Base-by-base conservation (phyloP, 2,888 invertebrate species). In the Eucriotettix oculatus region DNA sequence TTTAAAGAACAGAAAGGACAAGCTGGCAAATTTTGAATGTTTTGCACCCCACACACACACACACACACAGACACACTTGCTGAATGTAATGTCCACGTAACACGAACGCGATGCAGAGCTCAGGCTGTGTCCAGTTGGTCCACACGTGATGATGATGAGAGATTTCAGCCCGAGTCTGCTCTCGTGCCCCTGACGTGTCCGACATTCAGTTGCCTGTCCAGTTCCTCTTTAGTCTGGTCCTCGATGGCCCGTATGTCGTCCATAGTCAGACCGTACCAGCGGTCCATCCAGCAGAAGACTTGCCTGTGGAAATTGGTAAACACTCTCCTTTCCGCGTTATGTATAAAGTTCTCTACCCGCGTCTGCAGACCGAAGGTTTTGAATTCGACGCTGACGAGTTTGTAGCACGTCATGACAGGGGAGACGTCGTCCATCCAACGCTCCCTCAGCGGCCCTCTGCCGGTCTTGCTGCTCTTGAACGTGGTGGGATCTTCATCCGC, bases 381-480 rank as follows among this genome's bases (percentile, higher is more conserved):
- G 71, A 84, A 83, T 67, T 82, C 77, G 58, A 76, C 74, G 10
- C 78, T 79, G 43, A 83, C 82, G 59, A 84, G 71, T 70, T 84
- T 83, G 72, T 83, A 83, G 64, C 78, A 78, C 64, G 80, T 80
- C 83, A 83, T 84, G 56, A 81, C 76, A 57, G 78, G 80, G 29
- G 71, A 68, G 40, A 66, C 67, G 67, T 48, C 56, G 59, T 66
- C 65, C 60, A 61, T 63, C 73, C 74, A 74, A n/a, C 53, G n/a
- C n/a, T n/a, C n/a, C 65, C 59, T 65, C 12, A 82, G 69, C 41
- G 78, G 79, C 11, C 80, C 80, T 58, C 81, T 70, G 11, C 75
- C 76, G 29, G 79, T 77, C 67, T 78, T 79, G 48, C 68, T 66
- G 57, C 79, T 79, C 57, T 73, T 70, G 66, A 73, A 78, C 61